Evolutionary conservation across 1,140 invertebrate species (phyloP), one percentile per base, ranked within the genome.

Genomic region (Streblospio benedicti): DNA sequence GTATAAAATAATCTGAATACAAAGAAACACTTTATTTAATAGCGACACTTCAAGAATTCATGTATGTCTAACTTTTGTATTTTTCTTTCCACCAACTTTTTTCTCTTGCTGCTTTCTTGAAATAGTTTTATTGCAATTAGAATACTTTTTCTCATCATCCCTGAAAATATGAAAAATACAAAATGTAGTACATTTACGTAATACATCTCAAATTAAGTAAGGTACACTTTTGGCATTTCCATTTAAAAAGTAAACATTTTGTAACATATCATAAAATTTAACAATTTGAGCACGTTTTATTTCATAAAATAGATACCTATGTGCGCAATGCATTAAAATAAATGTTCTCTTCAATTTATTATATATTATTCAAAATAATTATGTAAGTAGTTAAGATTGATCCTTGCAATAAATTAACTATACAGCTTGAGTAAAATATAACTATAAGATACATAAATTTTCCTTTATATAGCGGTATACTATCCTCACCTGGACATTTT

Each of bases 401-500:
- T n/a, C n/a, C n/a, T n/a, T n/a, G n/a, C n/a, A n/a, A n/a, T n/a
- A n/a, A n/a, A n/a, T n/a, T n/a, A n/a, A n/a, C n/a, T 12, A 6
- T 6, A 23, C 35, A 23, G 3, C 16, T 4, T 9, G 16, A 33
- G 14, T 14, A 12, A 38, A 16, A 5, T 12, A 23, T 16, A 38
- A 23, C 44, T n/a, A 16, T 43, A 41, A 49, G 12, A 12, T 12
- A 9, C 12, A 20, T 50, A 43, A 2, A 14, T 14, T 16, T 2
- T 23, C 31, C 44, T 30, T 25, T 2, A 35, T 9, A 38, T 14
- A 14, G 12, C n/a, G 32, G 20, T 25, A 38, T 67, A 35, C 18
- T 14, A 49, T 56, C 62, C 65, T 57, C 59, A 73, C 73, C 60
- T 71, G 65, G 66, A 68, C 77, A 79, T 79, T n/a, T 65, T 57